Conservation (phyloP, 2,797 vertebrate species). For the Sylvilagus floridanus region DNA sequence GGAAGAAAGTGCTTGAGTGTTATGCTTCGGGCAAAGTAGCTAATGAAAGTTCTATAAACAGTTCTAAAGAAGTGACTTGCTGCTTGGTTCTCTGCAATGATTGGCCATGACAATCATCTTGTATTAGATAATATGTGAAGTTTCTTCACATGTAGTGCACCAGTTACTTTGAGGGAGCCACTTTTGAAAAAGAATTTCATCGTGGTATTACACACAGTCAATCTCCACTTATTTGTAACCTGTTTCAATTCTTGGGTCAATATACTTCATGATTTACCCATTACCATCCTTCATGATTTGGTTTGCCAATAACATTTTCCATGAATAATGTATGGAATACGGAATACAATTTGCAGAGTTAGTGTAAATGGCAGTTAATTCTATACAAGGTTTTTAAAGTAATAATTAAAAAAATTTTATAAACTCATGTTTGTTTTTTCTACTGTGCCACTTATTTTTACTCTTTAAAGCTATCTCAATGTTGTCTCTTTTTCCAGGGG, state of each 20-base stretch:
- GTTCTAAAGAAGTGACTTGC: constrained; percentile 32
- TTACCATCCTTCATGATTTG: background rate
- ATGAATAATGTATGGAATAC: background rate
- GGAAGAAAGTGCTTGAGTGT: background rate
- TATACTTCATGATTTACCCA: background rate
- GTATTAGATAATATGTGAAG: background rate
- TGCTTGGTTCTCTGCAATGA: background rate
- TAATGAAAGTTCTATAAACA: constrained; percentile 53
- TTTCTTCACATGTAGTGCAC: background rate
- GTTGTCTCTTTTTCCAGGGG: background rate
- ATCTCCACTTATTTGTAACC: background rate
- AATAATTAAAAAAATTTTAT: background rate
- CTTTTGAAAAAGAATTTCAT: background rate
- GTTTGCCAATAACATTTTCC: background rate
- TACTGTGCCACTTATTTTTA: background rate
- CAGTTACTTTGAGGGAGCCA: background rate
- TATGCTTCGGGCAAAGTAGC: constrained; percentile 34
- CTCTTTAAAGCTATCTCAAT: background rate
- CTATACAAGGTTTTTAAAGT: constrained; percentile 31
- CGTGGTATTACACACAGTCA: background rate
- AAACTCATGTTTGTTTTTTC: background rate
- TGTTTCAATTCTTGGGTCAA: background rate
- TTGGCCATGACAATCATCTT: background rate
- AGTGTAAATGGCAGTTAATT: constrained; percentile 4
- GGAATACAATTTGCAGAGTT: constrained; percentile 2